These are phyloP conservation scores for Meandrusa payeni DNA, from an alignment of 2,888 invertebrate genomes.

Conservation along the genomic window DNA sequence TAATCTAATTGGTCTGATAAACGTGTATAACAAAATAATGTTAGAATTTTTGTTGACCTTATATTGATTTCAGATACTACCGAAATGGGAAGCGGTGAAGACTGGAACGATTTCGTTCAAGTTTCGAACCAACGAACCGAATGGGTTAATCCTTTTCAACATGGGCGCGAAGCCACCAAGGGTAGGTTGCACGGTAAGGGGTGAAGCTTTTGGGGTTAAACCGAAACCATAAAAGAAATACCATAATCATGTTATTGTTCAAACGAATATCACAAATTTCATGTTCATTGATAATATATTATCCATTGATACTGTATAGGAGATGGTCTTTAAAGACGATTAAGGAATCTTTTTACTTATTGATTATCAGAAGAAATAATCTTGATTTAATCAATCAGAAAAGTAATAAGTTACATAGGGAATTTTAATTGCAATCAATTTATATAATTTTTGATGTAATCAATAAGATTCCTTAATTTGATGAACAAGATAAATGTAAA, in stretches of 20 bases:
- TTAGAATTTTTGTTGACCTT: neutral
- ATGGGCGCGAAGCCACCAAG: constrained; percentile 89
- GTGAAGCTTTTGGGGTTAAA: constrained; percentile 78
- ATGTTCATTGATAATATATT: constrained; percentile 10
- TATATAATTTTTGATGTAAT: neutral
- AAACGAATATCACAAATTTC: constrained; percentile 8
- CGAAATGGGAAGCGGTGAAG: constrained; percentile 95
- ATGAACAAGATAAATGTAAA: constrained; percentile 22
- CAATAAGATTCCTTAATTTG: constrained; percentile 19
- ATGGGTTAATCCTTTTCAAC: constrained; percentile 96
- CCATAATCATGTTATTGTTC: constrained; percentile 38
- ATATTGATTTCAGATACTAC: constrained; percentile 83
- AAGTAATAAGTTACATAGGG: too few species aligned
- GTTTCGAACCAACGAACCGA: constrained; percentile 96
- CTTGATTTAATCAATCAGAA: too few species aligned
- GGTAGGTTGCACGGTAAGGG: constrained; percentile 85
- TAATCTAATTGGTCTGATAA: too few species aligned
- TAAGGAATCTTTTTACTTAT: constrained; percentile 26
- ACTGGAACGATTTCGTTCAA: constrained; percentile 95
- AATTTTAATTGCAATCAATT: too few species aligned
- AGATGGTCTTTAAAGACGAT: constrained; percentile 23
- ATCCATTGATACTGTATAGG: constrained; percentile 22
- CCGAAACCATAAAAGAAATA: constrained; percentile 44
- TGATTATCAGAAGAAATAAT: too few species aligned
- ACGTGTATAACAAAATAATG: too few species aligned